Base-by-base conservation (phyloP, 2,113 vertebrate species). In the Triplophysa tibetana region DNA sequence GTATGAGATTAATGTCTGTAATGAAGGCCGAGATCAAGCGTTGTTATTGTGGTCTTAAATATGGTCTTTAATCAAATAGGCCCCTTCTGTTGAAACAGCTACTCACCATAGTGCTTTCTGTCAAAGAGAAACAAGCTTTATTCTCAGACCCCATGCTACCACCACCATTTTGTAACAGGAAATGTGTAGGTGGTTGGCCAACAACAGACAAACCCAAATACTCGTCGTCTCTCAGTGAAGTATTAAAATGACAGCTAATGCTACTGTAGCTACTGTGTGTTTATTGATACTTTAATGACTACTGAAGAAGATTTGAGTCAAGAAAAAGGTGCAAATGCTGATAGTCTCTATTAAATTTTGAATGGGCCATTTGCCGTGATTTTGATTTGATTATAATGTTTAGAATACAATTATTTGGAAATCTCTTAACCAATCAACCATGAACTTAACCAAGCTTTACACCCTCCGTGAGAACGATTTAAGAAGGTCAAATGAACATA, bases 131-230 rank as follows among this genome's bases (percentile, higher is more conserved):
- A 56, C 6, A 10, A 21, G 7, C 54, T n/a, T 58, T 58, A 21
- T 58, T 58, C 8, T 58, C 2, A 21, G 54, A 19, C 52, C 17
- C 17, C 48, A 11, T 50, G 11, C 48, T 4, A 50, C 48, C 52
- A 8, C 29, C 10, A 8, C 29, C 10, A 9, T 58, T 56, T 72
- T 66, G 29, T 61, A 17, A 73, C 67, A 83, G 78, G 78, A 84
- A 84, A 66, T 68, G 54, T 80, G 75, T 67, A 24, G 43, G 74
- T 74, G 62, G 78, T 78, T 74, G 68, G 76, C 78, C 54, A 81
- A 73, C 54, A 69, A 50, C 80, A 21, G 26, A 24, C 56, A 62
- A 79, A 62, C 24, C 41, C n/a, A 64, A 70, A 80, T 65, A 65
- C 19, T 2, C 8, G 13, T 62, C 23, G 50, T 33, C 23, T 17